Evolutionary conservation across 1,140 invertebrate genomes (phyloP), one percentile per base, ranked within the genome.

Genomic region (Drosophila dunni): DNA sequence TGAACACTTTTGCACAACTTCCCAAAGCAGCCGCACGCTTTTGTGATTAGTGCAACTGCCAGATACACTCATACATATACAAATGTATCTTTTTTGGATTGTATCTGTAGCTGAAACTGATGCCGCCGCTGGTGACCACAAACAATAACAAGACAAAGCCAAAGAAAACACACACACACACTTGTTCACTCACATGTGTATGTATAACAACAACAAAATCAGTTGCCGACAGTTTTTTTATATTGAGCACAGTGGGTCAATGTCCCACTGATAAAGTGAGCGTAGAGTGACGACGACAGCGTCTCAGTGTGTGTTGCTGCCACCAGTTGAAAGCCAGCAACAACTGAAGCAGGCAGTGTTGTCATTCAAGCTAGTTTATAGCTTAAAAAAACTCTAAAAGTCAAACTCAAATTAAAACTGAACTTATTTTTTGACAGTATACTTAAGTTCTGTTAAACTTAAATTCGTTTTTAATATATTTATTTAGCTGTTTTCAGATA

Each of bases 241-340:
- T 88, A 89, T 88, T 88, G 84, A 88, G 84, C 80, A 68, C 84
- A 88, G 84, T 88, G 84, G 84, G 84, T 88, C 84, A 88, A 88
- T 88, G 83, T 88, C 83, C 83, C 83, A 88, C 83, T 88, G 85
- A 88, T 88, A 88, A 88, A 88, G 83, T 88, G 84, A 88, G 67
- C 83, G 78, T 77, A 40, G 56, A 64, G 70, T 74, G 71, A 53
- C 58, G 46, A 40, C 53, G 53, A 15, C 53, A 24, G 38, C 53
- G 64, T 48, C 48, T n/a, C 38, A 46, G 34, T 29, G 24, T 13
- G 8, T 38, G 63, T 24, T 38, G 58, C 68, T 56, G 44, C 63
- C 46, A 51, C 65, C 71, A 69, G 68, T 71, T 65, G 68, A 71
- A 65, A 73, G 60, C 63, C 66, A 42, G 63, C 74, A 66, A 73